Base-by-base conservation (phyloP, 2,888 invertebrate species). In the Cheilosia pagana region DNA sequence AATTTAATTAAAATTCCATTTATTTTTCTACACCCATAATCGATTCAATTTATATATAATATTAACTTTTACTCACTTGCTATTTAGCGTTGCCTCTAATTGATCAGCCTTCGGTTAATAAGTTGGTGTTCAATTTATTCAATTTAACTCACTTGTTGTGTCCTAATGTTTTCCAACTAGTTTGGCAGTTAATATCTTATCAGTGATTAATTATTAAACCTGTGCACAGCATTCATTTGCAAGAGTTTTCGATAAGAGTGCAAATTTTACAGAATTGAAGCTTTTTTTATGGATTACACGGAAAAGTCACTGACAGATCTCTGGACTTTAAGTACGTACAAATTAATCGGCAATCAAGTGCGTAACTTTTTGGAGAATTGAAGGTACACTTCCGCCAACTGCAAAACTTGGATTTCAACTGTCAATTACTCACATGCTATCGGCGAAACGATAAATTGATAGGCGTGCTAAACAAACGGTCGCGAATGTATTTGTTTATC, bases 111-210 rank as follows among this genome's bases (percentile, higher is more conserved):
- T 35, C 31, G 31, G 31, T 60, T 53, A 53, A 21, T 67, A 14
- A 39, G n/a, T 57, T 45, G 43, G 35, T 50, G 31, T 45, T 74
- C 74, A 48, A 63, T 74, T 74, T 39, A 63, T 25, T 45, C 63
- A 63, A 55, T 74, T 63, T 23, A 74, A 43, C 31, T 21, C 43
- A 21, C 23, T 50, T 28, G 28, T 23, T n/a, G 55, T 14, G n/a
- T 4, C 4, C 21, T 45, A 19, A 25, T 59, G 2, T 8, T 50
- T 25, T 59, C 2, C 2, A 31, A 41, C 41, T 25, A 25, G 53
- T 43, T 35, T 39, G 8, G 0, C 25, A 1, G n/a, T 68, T 35
- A 23, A 35, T 68, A 68, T 59, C 70, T 71, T 71, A 71, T 71
- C 71, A 50, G 25, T n/a, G 25, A 25, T 16, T 52, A 25, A 23